Conservation (phyloP, 2,113 vertebrate genomes). For the Mormyrus iriodes region DNA sequence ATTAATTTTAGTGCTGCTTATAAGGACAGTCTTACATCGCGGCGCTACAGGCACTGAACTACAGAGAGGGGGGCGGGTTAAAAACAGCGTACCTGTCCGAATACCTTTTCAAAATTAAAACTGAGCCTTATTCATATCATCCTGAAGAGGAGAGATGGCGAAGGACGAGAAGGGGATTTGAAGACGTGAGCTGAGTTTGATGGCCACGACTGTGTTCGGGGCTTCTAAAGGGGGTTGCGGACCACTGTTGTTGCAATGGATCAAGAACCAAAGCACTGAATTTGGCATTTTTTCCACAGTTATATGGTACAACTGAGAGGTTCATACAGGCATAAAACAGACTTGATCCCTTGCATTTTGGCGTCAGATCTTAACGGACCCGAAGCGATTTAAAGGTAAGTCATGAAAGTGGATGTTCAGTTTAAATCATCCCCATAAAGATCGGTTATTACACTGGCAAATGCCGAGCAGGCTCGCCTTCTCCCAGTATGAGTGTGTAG, state of each 20-base stretch:
- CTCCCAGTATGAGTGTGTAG: background rate
- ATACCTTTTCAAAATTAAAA: background rate
- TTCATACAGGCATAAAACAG: background rate
- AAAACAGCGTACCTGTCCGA: background rate
- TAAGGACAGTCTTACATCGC: background rate
- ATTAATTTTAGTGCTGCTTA: background rate
- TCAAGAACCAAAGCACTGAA: constrained; percentile 5
- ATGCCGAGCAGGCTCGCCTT: background rate
- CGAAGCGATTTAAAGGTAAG: constrained; percentile 18
- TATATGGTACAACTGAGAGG: background rate
- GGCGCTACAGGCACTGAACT: background rate
- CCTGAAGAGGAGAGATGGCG: background rate
- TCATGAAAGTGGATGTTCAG: background rate
- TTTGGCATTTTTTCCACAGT: background rate
- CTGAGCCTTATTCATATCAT: background rate
- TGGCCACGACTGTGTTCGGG: background rate
- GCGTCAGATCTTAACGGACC: background rate
- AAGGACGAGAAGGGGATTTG: background rate
- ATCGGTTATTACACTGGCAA: background rate
- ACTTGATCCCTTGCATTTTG: background rate
- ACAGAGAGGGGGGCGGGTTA: background rate
- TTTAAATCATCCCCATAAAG: background rate
- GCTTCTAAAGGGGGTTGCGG: background rate
- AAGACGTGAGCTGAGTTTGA: constrained; percentile 9
- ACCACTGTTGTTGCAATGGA: constrained; percentile 14